phyloP scores from a whole-genome alignment of 2,113 vertebrate species.

The Illadopsis cleaveri region DNA sequence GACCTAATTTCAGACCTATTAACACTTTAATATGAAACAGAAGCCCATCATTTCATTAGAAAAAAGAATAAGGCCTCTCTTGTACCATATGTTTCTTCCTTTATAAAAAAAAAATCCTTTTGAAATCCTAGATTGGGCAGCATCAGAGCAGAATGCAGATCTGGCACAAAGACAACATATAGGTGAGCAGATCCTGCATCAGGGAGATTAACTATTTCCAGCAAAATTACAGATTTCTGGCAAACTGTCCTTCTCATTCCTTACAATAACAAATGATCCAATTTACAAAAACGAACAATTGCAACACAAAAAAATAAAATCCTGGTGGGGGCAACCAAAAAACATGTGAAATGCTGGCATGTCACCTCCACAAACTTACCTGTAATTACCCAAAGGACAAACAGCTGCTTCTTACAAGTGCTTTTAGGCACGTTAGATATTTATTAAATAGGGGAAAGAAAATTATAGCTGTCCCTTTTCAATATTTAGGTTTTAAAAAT shows the following conservation, averaged over 20 bases:
- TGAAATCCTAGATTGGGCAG: constrained; percentile 54
- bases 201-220: not conserved
- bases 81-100: constrained; percentile 73
- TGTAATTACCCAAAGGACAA: constrained; percentile 28
- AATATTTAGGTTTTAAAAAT: constrained; percentile 74
- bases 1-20: constrained; percentile 82
- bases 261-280: not conserved
- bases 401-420: constrained; percentile 30
- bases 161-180: not conserved
- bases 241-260: not conserved
- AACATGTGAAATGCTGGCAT: not conserved
- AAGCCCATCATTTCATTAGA: constrained; percentile 79
- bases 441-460: constrained; percentile 67
- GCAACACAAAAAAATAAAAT: not conserved
- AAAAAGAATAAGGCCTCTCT: constrained; percentile 68
- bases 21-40: constrained; percentile 84
- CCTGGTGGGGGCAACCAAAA: not conserved
- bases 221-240: not conserved
- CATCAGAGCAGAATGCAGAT: constrained; percentile 41
- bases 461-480: constrained; percentile 65
- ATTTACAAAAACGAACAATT: not conserved
- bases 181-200: constrained; percentile 27
- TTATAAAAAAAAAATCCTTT: constrained; percentile 50
- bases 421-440: constrained; percentile 45
- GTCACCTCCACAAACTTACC: constrained; percentile 9